phyloP scores from a whole-genome alignment of 2,113 vertebrate genomes.

The Podiceps cristatus region DNA sequence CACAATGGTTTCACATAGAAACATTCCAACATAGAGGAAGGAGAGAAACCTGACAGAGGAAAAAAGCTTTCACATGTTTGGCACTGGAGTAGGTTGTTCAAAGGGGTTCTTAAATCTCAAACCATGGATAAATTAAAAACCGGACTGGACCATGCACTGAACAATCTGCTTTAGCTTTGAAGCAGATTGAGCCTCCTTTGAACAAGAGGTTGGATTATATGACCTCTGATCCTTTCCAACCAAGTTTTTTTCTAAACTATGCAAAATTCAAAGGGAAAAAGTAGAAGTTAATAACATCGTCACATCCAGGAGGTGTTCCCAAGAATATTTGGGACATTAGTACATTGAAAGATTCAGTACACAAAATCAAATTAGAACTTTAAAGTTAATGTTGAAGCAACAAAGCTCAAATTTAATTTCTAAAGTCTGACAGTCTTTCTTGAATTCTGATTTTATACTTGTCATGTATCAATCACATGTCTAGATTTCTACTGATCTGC shows the following conservation, averaged over 20 bases:
- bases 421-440: not conserved
- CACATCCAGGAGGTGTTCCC: not conserved
- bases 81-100: not conserved
- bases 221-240: not conserved
- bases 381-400: not conserved
- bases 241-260: not conserved
- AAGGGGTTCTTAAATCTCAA: not conserved
- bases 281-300: not conserved
- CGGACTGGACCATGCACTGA: not conserved
- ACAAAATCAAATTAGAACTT: not conserved
- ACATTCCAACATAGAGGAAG: no score
- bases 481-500: no score
- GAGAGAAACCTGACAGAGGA: not conserved
- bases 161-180: not conserved
- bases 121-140: not conserved
- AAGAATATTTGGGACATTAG: not conserved
- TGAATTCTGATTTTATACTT: not conserved
- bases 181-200: not conserved
- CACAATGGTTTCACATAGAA: not conserved
- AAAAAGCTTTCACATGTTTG: not conserved
- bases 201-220: not conserved
- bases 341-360: not conserved
- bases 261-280: not conserved
- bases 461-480: not conserved
- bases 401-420: not conserved